Base-by-base conservation (phyloP, 2,888 invertebrate genomes). In the Apodemia mormo region DNA sequence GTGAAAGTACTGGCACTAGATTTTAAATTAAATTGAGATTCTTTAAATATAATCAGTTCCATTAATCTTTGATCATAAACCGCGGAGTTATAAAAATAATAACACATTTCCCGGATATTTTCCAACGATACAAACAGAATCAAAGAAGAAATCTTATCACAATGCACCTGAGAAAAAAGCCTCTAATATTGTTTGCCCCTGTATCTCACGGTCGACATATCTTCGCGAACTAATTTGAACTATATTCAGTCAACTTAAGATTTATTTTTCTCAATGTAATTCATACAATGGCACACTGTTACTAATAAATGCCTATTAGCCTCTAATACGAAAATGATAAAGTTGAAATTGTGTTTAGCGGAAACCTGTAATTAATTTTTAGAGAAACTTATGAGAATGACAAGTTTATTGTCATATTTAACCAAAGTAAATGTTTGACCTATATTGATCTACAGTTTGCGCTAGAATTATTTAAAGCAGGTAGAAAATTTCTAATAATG, bases 101-200 rank as follows among this genome's bases (percentile, higher is more conserved):
- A 61, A 61, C 61, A 61, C 61, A 61, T 61, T 71, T 69, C 64
- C 74, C 70, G 70, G 66, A 69, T 71, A 69, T 69, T 64, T 68
- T 70, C 70, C 56, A 69, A 72, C 71, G 65, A 73, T 52, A 67
- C 67, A 69, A 65, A 68, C 43, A 69, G 54, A 54, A 64, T 54
- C 68, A 71, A 73, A 74, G 73, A 71, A 74, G 58, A 61, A 61
- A 61, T 61, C 58, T 61, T 30, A 74, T 71, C 73, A 70, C 69
- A 74, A 64, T 71, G 64, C 70, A 73, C 70, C 73, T 73, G 74
- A 73, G 74, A 74, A 74, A 71, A 73, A 71, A 73, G 65, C 69
- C 66, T 68, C 52, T 68, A 71, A 67, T 61, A 69, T 65, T 71
- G 54, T 58, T 9, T 61, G 33, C 58, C 30, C 30, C 58, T 30